These are phyloP conservation scores for Ptychadena robeensis DNA, from an alignment of 2,797 vertebrate genomes.

Conservation along the genomic window DNA sequence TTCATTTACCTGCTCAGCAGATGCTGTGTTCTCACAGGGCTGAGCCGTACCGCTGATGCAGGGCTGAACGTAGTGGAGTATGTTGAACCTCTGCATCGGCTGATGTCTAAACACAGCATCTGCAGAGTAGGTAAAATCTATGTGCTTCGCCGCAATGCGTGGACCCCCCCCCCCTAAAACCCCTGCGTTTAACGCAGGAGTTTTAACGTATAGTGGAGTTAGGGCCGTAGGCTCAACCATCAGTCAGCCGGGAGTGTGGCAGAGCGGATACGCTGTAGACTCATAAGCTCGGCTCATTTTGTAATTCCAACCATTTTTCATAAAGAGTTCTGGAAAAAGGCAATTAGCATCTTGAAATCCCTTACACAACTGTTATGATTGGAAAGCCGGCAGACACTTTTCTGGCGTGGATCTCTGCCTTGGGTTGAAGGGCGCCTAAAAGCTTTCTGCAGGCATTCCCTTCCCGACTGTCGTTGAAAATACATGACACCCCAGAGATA, in stretches of 20 bases:
- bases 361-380: constrained; percentile 32
- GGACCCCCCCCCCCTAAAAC: too few relatives aligned
- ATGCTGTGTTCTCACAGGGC: too few relatives aligned
- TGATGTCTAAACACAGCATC: too few relatives aligned
- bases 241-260: neutral
- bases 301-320: constrained; percentile 17
- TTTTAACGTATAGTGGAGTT: too few relatives aligned
- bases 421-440: constrained; percentile 20
- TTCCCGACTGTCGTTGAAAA: neutral
- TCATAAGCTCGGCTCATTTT: constrained; percentile 23
- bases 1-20: too few relatives aligned
- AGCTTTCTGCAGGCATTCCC: constrained; percentile 49
- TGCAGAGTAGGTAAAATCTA: too few relatives aligned
- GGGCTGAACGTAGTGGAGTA: too few relatives aligned
- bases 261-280: constrained; percentile 19
- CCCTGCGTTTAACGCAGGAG: too few relatives aligned
- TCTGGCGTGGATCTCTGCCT: constrained; percentile 7
- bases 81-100: too few relatives aligned
- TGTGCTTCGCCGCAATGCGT: too few relatives aligned
- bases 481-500: neutral
- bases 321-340: constrained; percentile 38
- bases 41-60: too few relatives aligned
- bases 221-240: neutral
- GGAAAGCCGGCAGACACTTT: constrained; percentile 23
- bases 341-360: constrained; percentile 41